These are phyloP conservation scores for Typhlichthys eigenmanni DNA, from an alignment of 2,797 vertebrate genomes.

Conservation along the genomic window DNA sequence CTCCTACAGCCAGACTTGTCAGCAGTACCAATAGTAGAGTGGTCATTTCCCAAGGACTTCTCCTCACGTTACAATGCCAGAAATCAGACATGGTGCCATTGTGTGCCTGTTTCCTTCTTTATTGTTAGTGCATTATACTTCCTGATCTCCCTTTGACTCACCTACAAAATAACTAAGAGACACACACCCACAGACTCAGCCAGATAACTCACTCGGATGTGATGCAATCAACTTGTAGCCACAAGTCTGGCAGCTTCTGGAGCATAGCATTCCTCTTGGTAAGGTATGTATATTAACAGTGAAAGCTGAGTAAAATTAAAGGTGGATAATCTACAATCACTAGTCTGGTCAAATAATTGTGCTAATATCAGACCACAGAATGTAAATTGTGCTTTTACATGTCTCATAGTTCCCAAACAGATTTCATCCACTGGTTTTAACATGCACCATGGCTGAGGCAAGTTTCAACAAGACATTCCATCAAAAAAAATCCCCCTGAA, in stretches of 20 bases:
- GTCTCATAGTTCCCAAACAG: too few relatives aligned
- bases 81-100: constrained; percentile 68
- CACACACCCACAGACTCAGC: constrained; percentile 53
- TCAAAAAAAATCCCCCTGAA: constrained; percentile 5
- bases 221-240: constrained; percentile 81
- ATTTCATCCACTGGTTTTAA: too few relatives aligned
- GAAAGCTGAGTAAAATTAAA: constrained; percentile 45
- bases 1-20: constrained; percentile 50
- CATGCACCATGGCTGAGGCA: background rate
- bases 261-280: constrained; percentile 68
- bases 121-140: constrained; percentile 76
- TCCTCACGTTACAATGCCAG: constrained; percentile 62
- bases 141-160: constrained; percentile 73
- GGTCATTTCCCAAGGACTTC: constrained; percentile 44
- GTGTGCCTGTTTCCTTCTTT: constrained; percentile 53
- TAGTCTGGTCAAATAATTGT: background rate
- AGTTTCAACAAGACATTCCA: constrained; percentile 14
- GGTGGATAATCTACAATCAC: background rate
- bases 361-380: too few relatives aligned
- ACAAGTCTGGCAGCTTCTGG: constrained; percentile 71
- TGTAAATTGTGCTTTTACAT: too few relatives aligned
- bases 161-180: constrained; percentile 44
- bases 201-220: constrained; percentile 70
- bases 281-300: constrained; percentile 60
- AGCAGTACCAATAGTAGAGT: constrained; percentile 56